Evolutionary conservation across 2,113 vertebrate genomes (phyloP), one percentile per base, ranked within the genome.

Genomic region (Zonotrichia leucophrys): DNA sequence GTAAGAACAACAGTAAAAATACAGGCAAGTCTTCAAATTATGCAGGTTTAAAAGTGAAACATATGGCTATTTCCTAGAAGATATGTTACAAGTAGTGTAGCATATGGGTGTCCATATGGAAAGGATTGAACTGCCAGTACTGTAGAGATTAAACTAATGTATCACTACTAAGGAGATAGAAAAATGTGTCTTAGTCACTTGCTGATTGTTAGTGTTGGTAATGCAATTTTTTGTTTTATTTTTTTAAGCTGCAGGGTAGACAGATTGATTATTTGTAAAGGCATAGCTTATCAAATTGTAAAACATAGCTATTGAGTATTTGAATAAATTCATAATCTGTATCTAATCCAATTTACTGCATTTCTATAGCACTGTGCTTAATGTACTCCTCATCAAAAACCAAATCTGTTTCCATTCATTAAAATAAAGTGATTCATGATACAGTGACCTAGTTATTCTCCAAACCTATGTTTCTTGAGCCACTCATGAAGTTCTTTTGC

Each of bases 61-160:
- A 97, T 97, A 96, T 92, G 96, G 90, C 82, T 94, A 30, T 95
- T 97, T 97, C 90, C 75, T 90, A 76, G 68, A 96, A 89, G 84
- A 89, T 95, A 77, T 73, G 93, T 97, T 97, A 77, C 87, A 96
- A 80, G 69, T 91, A 94, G 84, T 88, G 79, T 58, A 96, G 78
- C 96, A 96, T 96, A 96, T 96, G 96, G 76, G 12, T 67, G 94
- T 81, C 96, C 97, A 96, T 97, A 97, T 97, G 96, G 94, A 94
- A 95, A 92, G 92, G 92, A 92, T 94, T 94, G 93, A 69, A 72
- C 73, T 96, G 78, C 87, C 78, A 94, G 80, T 86, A 73, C 91
- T 97, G 62, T 95, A 85, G 91, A 96, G 92, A 96, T 94, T 91
- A 96, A 94, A 95, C 96, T 96, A 96, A 97, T 97, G 87, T 79